A percentile compares a stretch with the other conserved stretches of the same genome.
Evolutionary conservation across 2,797 vertebrate genomes (phyloP).

Genomic region (Channa striata): DNA sequence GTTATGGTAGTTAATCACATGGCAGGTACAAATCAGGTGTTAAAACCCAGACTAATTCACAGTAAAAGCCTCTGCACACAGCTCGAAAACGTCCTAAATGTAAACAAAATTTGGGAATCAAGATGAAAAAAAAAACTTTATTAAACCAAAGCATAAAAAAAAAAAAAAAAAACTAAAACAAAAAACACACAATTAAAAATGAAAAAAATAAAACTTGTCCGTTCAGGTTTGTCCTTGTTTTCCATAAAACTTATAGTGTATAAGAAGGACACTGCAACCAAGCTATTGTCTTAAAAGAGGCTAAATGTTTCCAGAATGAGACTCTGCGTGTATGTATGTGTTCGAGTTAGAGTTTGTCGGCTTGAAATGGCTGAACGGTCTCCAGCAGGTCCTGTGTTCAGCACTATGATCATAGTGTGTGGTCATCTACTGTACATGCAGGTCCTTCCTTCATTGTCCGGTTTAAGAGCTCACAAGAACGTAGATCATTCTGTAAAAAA

Average conservation of each 20-base stretch:
- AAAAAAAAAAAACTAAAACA: too few relatives aligned
- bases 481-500: conserved; percentile 94
- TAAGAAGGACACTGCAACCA: conserved; percentile 55
- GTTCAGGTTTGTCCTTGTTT: conserved; percentile 54
- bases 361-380: conserved; percentile 70
- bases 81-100: conserved; percentile 58
- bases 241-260: conserved; percentile 54
- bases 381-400: conserved; percentile 78
- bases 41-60: conserved; percentile 42
- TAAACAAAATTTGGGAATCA: conserved; percentile 61
- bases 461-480: conserved; percentile 98
- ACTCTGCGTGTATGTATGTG: conserved; percentile 25
- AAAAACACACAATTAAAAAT: conserved; percentile 54
- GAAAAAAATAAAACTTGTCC: conserved; percentile 34
- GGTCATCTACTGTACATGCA: conserved; percentile 66
- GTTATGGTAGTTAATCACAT: conserved; percentile 40
- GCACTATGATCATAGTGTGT: conserved; percentile 68
- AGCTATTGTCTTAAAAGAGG: conserved; percentile 57
- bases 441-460: conserved; percentile 38
- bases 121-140: conserved; percentile 45
- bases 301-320: conserved; percentile 70
- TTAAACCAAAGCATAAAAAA: conserved; percentile 55
- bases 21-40: conserved; percentile 25
- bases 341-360: conserved; percentile 64
- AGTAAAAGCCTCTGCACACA: conserved; percentile 41